A percentile compares a stretch with the other conserved stretches of the same genome.
phyloP scores from a whole-genome alignment of 2,888 invertebrate species.

The Sericinus montela region DNA sequence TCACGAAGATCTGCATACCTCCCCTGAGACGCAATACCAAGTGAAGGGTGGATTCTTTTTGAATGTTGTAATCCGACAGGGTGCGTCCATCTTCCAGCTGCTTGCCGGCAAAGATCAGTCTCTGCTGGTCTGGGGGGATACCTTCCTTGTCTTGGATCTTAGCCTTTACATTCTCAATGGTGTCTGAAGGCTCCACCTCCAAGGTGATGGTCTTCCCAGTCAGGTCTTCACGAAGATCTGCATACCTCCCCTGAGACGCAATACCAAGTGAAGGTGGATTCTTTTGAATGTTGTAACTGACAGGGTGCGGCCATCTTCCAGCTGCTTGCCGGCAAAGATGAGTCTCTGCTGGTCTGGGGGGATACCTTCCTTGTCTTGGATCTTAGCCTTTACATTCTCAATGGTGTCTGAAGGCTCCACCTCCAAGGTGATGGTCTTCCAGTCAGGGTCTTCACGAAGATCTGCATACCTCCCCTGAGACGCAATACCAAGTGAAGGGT shows the following conservation, averaged over 20 bases:
- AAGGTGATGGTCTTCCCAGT: constrained; percentile 24
- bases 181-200: constrained; percentile 23
- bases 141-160: constrained; percentile 25
- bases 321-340: constrained; percentile 1
- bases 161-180: constrained; percentile 24
- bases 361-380: constrained; percentile 10
- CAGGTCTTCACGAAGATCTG: background rate
- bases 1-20: constrained; percentile 19
- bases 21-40: constrained; percentile 24
- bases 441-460: constrained; percentile 24
- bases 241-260: no score
- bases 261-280: no score
- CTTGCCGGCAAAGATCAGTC: constrained; percentile 24
- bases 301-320: constrained; percentile 33
- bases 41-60: constrained; percentile 26
- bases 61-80: constrained; percentile 24
- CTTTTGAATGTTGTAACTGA: constrained; percentile 81
- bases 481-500: constrained; percentile 75
- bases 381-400: constrained; percentile 25
- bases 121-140: constrained; percentile 24
- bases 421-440: constrained; percentile 26
- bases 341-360: constrained; percentile 3
- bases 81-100: constrained; percentile 26
- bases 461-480: constrained; percentile 47
- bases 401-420: constrained; percentile 24